phyloP scores from a whole-genome alignment of 2,113 vertebrate genomes.

The Australoheros scitulus region DNA sequence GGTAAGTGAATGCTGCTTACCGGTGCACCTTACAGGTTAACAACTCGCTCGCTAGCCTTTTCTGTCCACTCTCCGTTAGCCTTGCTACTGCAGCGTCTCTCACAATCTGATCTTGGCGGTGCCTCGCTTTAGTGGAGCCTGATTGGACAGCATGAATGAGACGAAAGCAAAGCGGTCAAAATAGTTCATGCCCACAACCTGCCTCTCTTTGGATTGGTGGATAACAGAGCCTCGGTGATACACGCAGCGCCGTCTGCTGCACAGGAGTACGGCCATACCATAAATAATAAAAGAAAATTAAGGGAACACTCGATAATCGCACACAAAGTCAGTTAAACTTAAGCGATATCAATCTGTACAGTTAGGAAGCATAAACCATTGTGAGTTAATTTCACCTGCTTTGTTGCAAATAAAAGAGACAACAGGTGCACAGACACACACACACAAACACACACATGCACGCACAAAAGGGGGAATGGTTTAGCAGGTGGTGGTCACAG shows the following conservation, averaged over 20 bases:
- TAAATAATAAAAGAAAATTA: neutral
- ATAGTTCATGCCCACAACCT: constrained; percentile 40
- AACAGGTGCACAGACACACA: neutral
- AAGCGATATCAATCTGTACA: neutral
- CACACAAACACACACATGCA: no score
- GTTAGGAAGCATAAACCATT: neutral
- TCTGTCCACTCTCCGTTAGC: constrained; percentile 57
- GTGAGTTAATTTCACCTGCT: neutral
- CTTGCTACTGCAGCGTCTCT: constrained; percentile 63
- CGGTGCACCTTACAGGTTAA: constrained; percentile 66
- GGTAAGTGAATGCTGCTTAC: constrained; percentile 55
- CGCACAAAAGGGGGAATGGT: neutral
- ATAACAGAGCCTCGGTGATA: neutral
- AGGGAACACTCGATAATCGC: neutral
- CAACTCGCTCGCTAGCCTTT: constrained; percentile 50
- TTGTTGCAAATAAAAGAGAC: neutral
- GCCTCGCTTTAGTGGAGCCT: constrained; percentile 63
- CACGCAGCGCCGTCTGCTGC: constrained; percentile 36
- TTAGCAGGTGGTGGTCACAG: no score
- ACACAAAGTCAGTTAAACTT: neutral
- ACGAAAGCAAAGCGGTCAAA: constrained; percentile 55
- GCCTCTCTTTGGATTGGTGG: constrained; percentile 12
- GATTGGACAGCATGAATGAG: constrained; percentile 70
- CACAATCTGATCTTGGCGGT: constrained; percentile 85
- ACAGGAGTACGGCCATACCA: constrained; percentile 17